phyloP scores from a whole-genome alignment of 2,797 vertebrate genomes.

The Mormyrus proboscirostris region DNA sequence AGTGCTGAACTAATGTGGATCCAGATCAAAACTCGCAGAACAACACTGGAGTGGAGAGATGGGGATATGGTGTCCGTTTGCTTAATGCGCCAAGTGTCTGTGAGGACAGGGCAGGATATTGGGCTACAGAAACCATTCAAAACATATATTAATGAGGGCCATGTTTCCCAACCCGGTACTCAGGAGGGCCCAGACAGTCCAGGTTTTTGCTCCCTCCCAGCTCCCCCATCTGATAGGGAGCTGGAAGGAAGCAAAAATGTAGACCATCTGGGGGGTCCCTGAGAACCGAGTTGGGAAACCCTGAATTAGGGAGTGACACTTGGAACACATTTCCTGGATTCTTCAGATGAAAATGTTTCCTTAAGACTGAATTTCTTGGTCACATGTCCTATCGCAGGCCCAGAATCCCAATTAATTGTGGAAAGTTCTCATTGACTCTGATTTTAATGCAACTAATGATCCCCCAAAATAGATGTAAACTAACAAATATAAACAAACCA shows the following conservation, averaged over 20 bases:
- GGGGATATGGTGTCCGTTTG: background rate
- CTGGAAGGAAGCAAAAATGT: background rate
- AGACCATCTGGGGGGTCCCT: background rate
- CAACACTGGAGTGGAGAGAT: background rate
- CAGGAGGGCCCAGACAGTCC: background rate
- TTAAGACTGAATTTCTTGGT: background rate
- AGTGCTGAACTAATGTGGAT: background rate
- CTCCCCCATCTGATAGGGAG: background rate
- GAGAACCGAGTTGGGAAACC: background rate
- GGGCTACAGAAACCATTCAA: background rate
- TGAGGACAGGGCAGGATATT: background rate
- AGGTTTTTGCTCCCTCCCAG: background rate
- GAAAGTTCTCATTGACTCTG: background rate
- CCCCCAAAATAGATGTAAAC: background rate
- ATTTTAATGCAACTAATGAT: background rate
- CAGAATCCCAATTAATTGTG: background rate
- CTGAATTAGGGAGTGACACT: background rate
- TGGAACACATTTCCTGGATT: background rate
- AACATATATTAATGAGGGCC: background rate
- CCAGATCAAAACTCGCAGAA: background rate
- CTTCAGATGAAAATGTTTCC: background rate
- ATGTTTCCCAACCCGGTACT: background rate
- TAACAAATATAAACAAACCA: background rate
- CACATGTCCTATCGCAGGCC: background rate
- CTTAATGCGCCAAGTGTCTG: background rate